Base-by-base conservation (phyloP, 1,140 invertebrate genomes). In the Drosophila truncata region DNA sequence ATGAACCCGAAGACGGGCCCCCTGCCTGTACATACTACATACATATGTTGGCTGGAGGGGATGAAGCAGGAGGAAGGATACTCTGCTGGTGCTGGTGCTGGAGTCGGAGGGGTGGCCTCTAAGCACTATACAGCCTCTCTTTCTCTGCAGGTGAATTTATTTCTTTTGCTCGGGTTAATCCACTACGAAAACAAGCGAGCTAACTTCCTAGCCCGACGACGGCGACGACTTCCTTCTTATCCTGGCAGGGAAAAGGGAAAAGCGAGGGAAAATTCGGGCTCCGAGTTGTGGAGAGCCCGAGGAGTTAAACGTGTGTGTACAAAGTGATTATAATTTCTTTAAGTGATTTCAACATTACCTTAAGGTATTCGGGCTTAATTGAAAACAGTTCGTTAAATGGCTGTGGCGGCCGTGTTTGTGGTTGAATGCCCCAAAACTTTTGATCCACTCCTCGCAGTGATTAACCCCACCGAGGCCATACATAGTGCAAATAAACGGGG, bases 281-380 rank as follows among this genome's bases (percentile, higher is more conserved):
- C 0, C 25, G 16, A 49, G 25, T 18, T 49, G 47, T 11, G 16
- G 35, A 49, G 63, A 80, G 71, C 83, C 83, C 72, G 77, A 88
- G 83, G 80, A 78, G 72, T 37, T 80, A 80, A 87, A 60, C 83
- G 84, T 88, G 77, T 88, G 83, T 87, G 84, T 88, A 88, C 83
- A 88, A 86, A 84, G 80, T 88, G 83, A 87, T 88, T 87, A 87
- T 88, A 86, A 87, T 87, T 87, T 88, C 84, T 87, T 83, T 87
- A 87, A 87, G 85, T 87, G 83, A 87, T 87, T 87, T 88, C 72
- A 88, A 74, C 84, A 80, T 88, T 83, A 88, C 83, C 83, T 87
- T 70, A 77, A 87, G 84, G 83, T 87, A 88, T 88, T 80, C 58
- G 31, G 70, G 52, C 76, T 69, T 88, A 87, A 87, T 87, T 87